phyloP scores from a whole-genome alignment of 2,888 invertebrate species.

The Philonicus albiceps region DNA sequence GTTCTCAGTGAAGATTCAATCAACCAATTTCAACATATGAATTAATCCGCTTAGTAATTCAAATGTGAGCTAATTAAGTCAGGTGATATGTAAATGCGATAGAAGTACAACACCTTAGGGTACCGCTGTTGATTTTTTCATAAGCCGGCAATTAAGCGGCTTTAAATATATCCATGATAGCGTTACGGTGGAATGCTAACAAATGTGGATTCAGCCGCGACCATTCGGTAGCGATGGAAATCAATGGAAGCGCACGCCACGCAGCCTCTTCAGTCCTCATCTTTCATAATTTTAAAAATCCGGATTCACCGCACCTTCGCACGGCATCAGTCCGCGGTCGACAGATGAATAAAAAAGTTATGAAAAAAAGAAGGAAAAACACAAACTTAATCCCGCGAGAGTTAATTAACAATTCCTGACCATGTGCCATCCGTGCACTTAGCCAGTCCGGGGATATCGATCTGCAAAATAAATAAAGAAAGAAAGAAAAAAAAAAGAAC shows the following conservation, averaged over 20 bases:
- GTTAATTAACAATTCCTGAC: slow-evolving; percentile 6
- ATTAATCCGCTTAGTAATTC: slow-evolving; percentile 25
- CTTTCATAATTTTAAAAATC: slow-evolving; percentile 10
- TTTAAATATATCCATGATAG: slow-evolving; percentile 29
- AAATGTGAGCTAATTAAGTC: slow-evolving; percentile 22
- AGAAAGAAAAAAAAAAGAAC: not conserved
- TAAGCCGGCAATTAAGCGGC: slow-evolving; percentile 1
- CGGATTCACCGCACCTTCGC: slow-evolving; percentile 4
- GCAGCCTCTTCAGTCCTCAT: not conserved
- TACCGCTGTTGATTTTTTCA: not conserved
- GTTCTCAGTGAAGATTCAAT: slow-evolving; percentile 13
- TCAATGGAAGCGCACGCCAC: not conserved
- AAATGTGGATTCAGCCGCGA: not conserved
- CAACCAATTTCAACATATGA: slow-evolving; percentile 11
- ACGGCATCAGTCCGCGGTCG: not conserved
- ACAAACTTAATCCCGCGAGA: not conserved
- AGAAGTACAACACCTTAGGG: slow-evolving; percentile 22
- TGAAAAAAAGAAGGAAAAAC: not conserved
- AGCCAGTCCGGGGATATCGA: not conserved
- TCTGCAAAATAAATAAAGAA: too few species aligned
- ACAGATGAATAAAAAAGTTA: not conserved
- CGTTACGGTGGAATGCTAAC: not conserved
- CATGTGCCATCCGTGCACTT: not conserved
- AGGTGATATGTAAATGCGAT: slow-evolving; percentile 7
- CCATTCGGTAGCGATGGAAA: not conserved